Evolutionary conservation across 2,797 vertebrate species (phyloP).

Genomic region (Acestrorhynchus altus): DNA sequence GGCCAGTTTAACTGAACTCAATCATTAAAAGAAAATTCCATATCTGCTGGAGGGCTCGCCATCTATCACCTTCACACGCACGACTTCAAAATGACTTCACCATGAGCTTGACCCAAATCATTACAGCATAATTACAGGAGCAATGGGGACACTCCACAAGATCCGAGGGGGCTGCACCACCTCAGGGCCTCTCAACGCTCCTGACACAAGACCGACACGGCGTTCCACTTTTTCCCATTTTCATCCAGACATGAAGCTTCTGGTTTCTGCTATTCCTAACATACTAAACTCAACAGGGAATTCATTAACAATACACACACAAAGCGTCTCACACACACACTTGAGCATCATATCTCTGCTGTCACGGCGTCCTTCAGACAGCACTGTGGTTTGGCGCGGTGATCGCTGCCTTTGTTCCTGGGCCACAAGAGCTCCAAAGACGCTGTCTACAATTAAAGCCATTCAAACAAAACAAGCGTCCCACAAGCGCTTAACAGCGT

Average conservation of each 20-base stretch:
- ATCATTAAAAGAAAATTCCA: conserved; percentile 37
- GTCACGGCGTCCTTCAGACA: conserved; percentile 34
- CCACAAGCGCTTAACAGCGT: conserved; percentile 36
- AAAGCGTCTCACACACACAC: conserved; percentile 16
- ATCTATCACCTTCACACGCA: conserved; percentile 50
- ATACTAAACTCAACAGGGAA: conserved; percentile 31
- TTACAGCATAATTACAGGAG: conserved; percentile 56
- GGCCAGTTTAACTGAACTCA: conserved; percentile 47
- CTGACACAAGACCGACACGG: conserved; percentile 33
- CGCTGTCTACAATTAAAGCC: conserved; percentile 40
- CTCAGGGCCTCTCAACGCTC: conserved; percentile 14
- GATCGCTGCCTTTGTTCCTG: conserved; percentile 28
- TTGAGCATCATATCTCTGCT: conserved; percentile 8
- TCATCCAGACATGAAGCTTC: neutral
- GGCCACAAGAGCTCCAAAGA: conserved; percentile 37
- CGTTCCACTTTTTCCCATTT: neutral
- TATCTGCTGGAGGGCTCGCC: conserved; percentile 26
- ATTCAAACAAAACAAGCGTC: conserved; percentile 46
- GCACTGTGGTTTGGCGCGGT: conserved; percentile 13
- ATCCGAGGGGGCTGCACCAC: conserved; percentile 35
- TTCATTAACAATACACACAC: conserved; percentile 27
- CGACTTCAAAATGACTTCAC: conserved; percentile 48
- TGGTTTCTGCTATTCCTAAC: conserved; percentile 22
- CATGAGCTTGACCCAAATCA: conserved; percentile 51
- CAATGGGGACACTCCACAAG: conserved; percentile 41